Evolutionary conservation across 2,888 invertebrate genomes (phyloP), one percentile per base, ranked within the genome.

Genomic region (Parthenolecanium corni): DNA sequence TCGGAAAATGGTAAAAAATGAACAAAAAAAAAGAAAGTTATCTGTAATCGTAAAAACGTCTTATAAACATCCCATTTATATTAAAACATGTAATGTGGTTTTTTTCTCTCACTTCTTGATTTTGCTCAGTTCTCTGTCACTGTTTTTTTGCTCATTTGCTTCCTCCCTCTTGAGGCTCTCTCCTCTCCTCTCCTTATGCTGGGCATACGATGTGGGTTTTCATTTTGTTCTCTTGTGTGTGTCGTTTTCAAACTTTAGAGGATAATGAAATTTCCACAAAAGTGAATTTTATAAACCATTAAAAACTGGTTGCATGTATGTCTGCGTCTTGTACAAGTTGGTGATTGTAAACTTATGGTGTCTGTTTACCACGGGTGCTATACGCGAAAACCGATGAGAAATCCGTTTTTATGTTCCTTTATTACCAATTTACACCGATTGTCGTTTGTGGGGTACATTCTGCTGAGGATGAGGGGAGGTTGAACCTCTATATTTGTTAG

Each of bases 251-350:
- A n/a, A n/a, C n/a, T n/a, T n/a, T n/a, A n/a, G n/a, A n/a, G n/a
- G 36, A 4, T 44, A 57, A 57, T 46, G 46, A 47, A 57, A 57
- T 44, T 56, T 57, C 61, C 49, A 61, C 51, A 61, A 61, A 61
- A 61, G 49, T 47, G 49, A 61, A 61, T 61, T 31, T 61, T 61
- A 61, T 61, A 61, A 61, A 51, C 51, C 61, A 61, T 61, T 61
- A 61, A 61, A n/a, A 61, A 61, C 61, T 61, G 61, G 61, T 51
- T 61, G 61, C 49, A 31, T 36, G 20, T 49, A 20, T 16, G 46
- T 44, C 18, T 44, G 20, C n/a, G n/a, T n/a, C n/a, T n/a, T n/a
- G n/a, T n/a, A n/a, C 20, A 5, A 16, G 40, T 40, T 40, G 40
- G 16, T 40, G 40, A n/a, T n/a, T n/a, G 16, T 12, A n/a, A n/a